Conservation (phyloP, 2,888 invertebrate genomes). For the Amphipoea lucens region DNA sequence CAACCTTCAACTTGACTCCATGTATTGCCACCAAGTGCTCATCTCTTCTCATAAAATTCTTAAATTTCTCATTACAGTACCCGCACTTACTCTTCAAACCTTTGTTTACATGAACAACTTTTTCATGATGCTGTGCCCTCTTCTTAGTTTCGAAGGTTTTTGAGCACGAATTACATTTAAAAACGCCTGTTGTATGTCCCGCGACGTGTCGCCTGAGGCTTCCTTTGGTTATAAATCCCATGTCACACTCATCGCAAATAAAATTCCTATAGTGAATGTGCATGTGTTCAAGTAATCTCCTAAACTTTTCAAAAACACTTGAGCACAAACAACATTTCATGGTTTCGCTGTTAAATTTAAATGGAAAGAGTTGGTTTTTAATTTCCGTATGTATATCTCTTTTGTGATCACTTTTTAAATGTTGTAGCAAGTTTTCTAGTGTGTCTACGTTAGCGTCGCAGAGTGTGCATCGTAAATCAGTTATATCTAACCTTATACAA, state of each 20-base stretch:
- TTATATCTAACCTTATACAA: conserved; percentile 32
- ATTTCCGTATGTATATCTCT: conserved; percentile 69
- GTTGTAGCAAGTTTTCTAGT: conserved; percentile 42
- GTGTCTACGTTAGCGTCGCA: conserved; percentile 29
- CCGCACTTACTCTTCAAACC: neutral
- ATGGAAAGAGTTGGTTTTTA: conserved; percentile 73
- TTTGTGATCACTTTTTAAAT: conserved; percentile 62
- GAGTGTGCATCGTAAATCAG: conserved; percentile 31
- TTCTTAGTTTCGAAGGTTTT: conserved; percentile 8
- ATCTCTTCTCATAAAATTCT: conserved; percentile 59
- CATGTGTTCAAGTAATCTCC: conserved; percentile 12
- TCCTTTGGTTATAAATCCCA: conserved; percentile 18
- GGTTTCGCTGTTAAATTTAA: conserved; percentile 64
- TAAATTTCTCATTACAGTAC: conserved; percentile 62
- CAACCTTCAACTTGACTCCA: conserved; percentile 50
- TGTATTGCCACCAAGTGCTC: conserved; percentile 67
- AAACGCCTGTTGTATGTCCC: conserved; percentile 2
- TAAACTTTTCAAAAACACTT: conserved; percentile 7
- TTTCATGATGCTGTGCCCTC: neutral
- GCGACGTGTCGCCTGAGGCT: neutral
- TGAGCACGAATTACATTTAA: conserved; percentile 12
- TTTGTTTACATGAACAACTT: neutral
- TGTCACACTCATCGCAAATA: conserved; percentile 23
- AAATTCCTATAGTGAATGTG: conserved; percentile 29
- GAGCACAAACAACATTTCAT: conserved; percentile 28